Evolutionary conservation across 2,113 vertebrate genomes (phyloP), one percentile per base, ranked within the genome.

Genomic region (Cyprinodon variegatus): DNA sequence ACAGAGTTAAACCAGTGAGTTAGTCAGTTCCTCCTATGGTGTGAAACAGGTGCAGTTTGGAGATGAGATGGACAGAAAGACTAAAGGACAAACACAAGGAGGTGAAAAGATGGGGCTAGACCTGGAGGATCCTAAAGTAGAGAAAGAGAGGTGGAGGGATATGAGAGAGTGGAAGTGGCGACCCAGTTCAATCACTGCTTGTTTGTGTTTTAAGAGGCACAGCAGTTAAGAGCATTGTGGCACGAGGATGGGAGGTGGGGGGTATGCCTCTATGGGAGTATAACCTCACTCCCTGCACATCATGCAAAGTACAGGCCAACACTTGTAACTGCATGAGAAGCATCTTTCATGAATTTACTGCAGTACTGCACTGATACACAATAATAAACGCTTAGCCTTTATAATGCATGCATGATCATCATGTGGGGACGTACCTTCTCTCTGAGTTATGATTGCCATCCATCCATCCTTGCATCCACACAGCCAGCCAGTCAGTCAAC

Each of bases 111-210:
- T 3, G 50, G 50, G 20, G 57, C n/a, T 68, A 69, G 70, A 74
- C n/a, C 37, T 10, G 11, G 10, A 71, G 63, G 65, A 46, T 8
- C 60, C 15, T 41, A 62, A 68, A n/a, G 1, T 41, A 64, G 70
- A 74, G 74, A 65, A 80, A 40, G 86, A 87, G 80, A 88, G 68
- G 76, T 83, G 68, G 77, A 70, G 70, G 69, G 74, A 62, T 64
- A 74, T 57, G 62, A 68, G 45, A 65, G 89, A 86, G 88, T 69
- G 81, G 71, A 72, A 67, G 85, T 70, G 77, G 85, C 86, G 92
- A 94, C 92, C 92, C 90, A 93, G 91, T 93, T 94, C 92, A 86
- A 92, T 94, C 92, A 92, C 78, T 88, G 86, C 86, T 82, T 88
- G 88, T 94, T 92, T 91, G 90, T 89, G 88, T 92, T 85, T 84